Percentiles rank a stretch among this genome's conserved stretches.
Evolutionary conservation across 2,113 vertebrate genomes (phyloP).

Genomic region (Rutilus rutilus): DNA sequence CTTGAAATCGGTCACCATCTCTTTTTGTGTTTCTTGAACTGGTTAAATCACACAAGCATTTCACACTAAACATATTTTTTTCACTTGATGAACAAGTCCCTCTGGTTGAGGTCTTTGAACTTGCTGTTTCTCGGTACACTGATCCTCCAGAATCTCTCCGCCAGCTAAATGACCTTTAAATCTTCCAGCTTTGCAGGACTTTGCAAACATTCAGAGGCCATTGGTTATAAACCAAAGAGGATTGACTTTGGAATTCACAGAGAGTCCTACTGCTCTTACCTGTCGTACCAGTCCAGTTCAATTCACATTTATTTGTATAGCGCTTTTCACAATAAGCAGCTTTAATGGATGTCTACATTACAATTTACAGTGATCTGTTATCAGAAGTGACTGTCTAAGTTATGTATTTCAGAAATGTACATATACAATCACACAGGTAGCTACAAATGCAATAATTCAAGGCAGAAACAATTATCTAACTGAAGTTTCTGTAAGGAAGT

Average conservation of each 20-base stretch:
- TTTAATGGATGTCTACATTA: too few relatives aligned
- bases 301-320: too few relatives aligned
- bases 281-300: neutral
- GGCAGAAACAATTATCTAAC: too few relatives aligned
- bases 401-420: too few relatives aligned
- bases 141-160: constrained; percentile 35
- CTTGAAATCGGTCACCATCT: neutral
- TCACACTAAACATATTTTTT: too few relatives aligned
- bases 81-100: too few relatives aligned
- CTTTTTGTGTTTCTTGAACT: neutral
- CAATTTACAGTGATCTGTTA: too few relatives aligned
- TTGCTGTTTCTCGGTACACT: constrained; percentile 7
- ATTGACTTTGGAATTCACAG: neutral
- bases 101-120: neutral
- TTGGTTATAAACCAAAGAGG: neutral
- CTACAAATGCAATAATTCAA: too few relatives aligned
- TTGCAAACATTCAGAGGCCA: neutral
- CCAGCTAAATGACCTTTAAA: constrained; percentile 35
- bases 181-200: constrained; percentile 13
- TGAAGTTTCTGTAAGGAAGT: too few relatives aligned
- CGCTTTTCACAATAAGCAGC: too few relatives aligned
- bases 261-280: neutral
- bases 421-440: too few relatives aligned
- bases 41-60: neutral
- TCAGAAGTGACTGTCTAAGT: too few relatives aligned